Evolutionary conservation across 1,140 invertebrate genomes (phyloP), one percentile per base, ranked within the genome.

Genomic region (Brachionus manjavacas): DNA sequence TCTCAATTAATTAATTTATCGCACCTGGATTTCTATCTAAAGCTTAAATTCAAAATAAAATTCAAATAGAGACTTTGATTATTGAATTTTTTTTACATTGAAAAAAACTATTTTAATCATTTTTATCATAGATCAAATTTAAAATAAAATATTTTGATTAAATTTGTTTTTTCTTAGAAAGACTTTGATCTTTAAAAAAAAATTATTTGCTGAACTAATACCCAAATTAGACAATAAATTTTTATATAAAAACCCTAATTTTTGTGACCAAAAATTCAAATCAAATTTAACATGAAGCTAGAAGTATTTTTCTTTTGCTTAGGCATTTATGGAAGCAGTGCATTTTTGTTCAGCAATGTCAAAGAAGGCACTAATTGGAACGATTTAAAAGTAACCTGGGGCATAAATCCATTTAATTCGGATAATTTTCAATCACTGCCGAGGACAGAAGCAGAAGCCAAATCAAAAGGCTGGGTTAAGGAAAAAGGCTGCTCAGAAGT

Each of bases 401-500:
- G 84, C 23, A 20, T 76, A n/a, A 84, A 84, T 84, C 84, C 84
- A 70, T 66, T 84, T 31, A 25, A 31, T 3, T 68, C 60, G 31
- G 41, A 28, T 3, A 52, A 66, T 81, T 84, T 79, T 52, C 74
- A 39, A 28, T 43, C 49, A 41, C 14, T 76, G 20, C 84, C 84
- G 16, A 28, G 39, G 41, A 84, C 84, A 8, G 39, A 20, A 9
- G 14, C 43, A 6, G 72, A 84, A 28, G 84, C 84, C 25, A 49
- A 20, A 35, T 16, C 31, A 41, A 60, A 79, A 66, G 84, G 84
- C 11, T 84, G 31, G 35, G 35, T 55, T 16, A 20, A 39, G 49
- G 60, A 66, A 68, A 83, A 83, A 68, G 35, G 35, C 78, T 72
- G 41, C 49, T 70, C 60, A 31, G 46, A 86, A 85, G 43, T 39